A percentile compares a stretch with the other conserved stretches of the same genome.
Conservation (phyloP, 1,140 invertebrate species). For the Geopemphigus sp. region DNA sequence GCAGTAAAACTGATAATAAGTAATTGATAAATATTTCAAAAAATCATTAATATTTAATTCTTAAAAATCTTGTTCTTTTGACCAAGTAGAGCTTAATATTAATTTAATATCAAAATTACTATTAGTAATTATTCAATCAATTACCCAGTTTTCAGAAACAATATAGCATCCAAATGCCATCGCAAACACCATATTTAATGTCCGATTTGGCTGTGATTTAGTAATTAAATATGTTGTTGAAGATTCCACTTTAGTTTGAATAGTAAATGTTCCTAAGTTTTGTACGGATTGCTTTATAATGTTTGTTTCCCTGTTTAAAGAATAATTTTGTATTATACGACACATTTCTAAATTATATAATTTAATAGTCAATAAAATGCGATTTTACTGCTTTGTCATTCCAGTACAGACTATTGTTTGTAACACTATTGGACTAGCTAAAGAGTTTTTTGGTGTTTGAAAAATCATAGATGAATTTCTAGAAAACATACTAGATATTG, state of each 20-base stretch:
- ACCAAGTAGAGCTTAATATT: too few species aligned
- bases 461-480: constrained; percentile 31
- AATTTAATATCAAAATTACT: too few species aligned
- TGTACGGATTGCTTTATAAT: constrained; percentile 14
- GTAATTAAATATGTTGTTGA: constrained; percentile 37
- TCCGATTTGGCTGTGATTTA: constrained; percentile 31
- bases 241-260: constrained; percentile 8
- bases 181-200: constrained; percentile 39
- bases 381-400: constrained; percentile 3
- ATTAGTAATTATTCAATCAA: too few species aligned
- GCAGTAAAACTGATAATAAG: too few species aligned
- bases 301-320: constrained; percentile 15
- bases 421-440: background rate
- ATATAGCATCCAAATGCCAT: constrained; percentile 45
- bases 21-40: too few species aligned
- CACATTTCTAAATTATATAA: background rate
- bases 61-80: too few species aligned
- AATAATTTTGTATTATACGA: constrained; percentile 3
- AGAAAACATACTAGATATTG: background rate
- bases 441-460: constrained; percentile 26
- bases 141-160: constrained; percentile 42
- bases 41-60: too few species aligned
- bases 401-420: constrained; percentile 20
- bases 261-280: constrained; percentile 10
- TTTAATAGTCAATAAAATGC: background rate